These are phyloP conservation scores for Anoplophora glabripennis DNA, from an alignment of 1,140 invertebrate species.

Conservation along the genomic window DNA sequence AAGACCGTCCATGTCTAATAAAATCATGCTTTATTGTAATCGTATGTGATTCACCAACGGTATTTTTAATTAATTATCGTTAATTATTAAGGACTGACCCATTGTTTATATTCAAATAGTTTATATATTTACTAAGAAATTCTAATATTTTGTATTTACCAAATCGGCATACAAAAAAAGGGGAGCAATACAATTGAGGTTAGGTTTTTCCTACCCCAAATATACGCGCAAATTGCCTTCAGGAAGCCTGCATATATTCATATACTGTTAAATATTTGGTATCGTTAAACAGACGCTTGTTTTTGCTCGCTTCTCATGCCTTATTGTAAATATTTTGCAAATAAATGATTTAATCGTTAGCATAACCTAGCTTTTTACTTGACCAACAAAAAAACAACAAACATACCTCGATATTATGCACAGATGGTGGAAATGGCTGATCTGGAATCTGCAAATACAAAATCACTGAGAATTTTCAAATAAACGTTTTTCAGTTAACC, in stretches of 20 bases:
- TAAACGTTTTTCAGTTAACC: no score
- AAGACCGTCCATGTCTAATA: no score
- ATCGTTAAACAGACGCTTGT: neutral
- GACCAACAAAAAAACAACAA: neutral
- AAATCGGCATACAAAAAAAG: no score
- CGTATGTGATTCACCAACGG: no score
- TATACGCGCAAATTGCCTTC: slow-evolving; percentile 1
- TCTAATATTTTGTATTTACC: no score
- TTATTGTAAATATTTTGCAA: slow-evolving; percentile 2
- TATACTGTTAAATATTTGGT: neutral
- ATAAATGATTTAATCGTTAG: neutral
- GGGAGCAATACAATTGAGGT: no score
- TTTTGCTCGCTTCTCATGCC: neutral
- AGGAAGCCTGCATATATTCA: neutral
- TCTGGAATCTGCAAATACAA: no score
- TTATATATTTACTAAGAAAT: no score
- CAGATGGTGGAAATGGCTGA: slow-evolving; percentile 15
- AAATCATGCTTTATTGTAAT: no score
- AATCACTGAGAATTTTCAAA: neutral
- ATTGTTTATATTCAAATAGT: no score
- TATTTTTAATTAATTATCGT: no score
- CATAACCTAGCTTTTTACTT: neutral
- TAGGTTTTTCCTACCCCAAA: neutral
- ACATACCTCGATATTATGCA: slow-evolving; percentile 6
- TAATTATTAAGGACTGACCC: no score